phyloP scores from a whole-genome alignment of 2,888 invertebrate genomes.

The Metalampra italica region DNA sequence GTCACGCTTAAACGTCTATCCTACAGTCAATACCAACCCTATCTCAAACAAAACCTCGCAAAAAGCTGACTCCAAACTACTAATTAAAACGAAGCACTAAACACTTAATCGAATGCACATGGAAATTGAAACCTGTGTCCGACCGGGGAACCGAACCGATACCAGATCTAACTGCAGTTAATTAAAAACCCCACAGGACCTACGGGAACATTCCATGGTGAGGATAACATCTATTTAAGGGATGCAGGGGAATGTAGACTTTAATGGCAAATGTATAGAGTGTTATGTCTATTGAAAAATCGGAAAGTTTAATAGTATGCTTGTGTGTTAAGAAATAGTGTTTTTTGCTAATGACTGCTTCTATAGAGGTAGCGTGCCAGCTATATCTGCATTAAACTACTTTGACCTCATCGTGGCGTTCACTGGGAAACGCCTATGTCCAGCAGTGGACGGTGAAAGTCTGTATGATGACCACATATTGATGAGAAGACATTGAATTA shows the following conservation, averaged over 20 bases:
- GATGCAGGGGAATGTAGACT: background rate
- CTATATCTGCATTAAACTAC: too few relatives aligned
- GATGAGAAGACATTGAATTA: too few relatives aligned
- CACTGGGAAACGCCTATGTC: too few relatives aligned
- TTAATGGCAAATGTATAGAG: background rate
- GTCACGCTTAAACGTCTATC: too few relatives aligned
- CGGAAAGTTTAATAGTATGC: too few relatives aligned
- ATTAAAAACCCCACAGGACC: conserved; percentile 3
- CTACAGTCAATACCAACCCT: too few relatives aligned
- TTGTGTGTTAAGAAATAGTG: too few relatives aligned
- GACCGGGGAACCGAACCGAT: conserved; percentile 5
- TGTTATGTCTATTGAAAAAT: background rate
- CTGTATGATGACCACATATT: too few relatives aligned
- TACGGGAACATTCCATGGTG: conserved; percentile 5
- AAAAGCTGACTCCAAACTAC: background rate
- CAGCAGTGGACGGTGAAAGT: too few relatives aligned
- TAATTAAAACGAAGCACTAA: background rate
- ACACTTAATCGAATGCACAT: background rate
- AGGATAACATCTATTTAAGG: background rate
- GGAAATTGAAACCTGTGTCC: conserved; percentile 1
- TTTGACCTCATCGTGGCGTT: too few relatives aligned
- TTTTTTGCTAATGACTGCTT: too few relatives aligned
- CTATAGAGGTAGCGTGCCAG: too few relatives aligned
- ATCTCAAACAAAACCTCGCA: background rate
- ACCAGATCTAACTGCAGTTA: conserved; percentile 5